Percentiles rank a stretch among this genome's conserved stretches.
Evolutionary conservation across 2,797 vertebrate genomes (phyloP).

Genomic region (Esox lucius): DNA sequence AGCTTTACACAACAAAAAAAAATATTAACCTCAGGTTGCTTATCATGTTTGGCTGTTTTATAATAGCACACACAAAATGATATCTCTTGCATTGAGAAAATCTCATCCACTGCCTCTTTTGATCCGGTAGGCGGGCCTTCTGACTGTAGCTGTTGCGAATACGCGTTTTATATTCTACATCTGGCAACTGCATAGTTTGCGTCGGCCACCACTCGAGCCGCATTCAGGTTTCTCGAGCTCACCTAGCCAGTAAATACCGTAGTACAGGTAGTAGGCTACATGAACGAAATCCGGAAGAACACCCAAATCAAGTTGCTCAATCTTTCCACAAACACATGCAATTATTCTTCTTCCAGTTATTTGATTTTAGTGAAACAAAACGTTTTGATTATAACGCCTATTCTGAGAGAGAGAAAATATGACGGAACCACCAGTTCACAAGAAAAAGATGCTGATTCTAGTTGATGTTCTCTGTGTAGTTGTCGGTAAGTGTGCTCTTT

Average conservation of each 20-base stretch:
- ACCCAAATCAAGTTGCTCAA: conserved; percentile 41
- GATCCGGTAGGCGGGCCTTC: no score
- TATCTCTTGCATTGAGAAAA: no score
- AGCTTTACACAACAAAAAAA: no score
- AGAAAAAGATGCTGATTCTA: conserved; percentile 80
- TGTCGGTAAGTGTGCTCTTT: conserved; percentile 78
- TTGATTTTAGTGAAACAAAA: neutral
- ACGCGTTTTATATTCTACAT: neutral
- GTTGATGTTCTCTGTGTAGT: conserved; percentile 87
- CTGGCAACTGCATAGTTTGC: no score
- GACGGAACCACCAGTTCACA: conserved; percentile 63
- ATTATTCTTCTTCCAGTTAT: neutral
- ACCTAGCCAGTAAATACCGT: conserved; percentile 50
- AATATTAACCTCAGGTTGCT: no score
- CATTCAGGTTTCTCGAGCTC: conserved; percentile 31
- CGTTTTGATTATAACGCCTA: conserved; percentile 9
- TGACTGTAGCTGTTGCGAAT: neutral
- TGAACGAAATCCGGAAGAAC: conserved; percentile 70
- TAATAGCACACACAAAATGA: no score
- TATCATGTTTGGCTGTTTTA: no score
- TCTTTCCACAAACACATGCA: neutral
- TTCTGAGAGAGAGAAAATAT: conserved; percentile 52
- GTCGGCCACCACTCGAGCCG: no score
- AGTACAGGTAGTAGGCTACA: conserved; percentile 44
- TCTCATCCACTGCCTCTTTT: no score